Evolutionary conservation across 2,888 invertebrate genomes (phyloP).

Genomic region (Aporophyla lueneburgensis): DNA sequence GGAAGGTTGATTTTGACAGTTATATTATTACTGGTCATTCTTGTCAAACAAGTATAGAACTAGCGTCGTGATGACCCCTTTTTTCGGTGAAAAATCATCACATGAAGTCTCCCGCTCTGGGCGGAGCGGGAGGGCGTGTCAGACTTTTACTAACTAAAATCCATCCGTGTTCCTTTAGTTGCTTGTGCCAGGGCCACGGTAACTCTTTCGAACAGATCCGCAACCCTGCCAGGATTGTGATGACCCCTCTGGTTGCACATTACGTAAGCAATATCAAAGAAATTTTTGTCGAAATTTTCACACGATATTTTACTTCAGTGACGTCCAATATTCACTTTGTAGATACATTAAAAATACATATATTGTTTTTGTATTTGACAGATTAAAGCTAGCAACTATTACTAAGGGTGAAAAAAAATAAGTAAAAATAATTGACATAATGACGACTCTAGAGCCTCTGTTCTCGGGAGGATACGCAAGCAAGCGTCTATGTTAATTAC

Average conservation of each 20-base stretch:
- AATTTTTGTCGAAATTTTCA: neutral
- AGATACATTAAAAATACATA: neutral
- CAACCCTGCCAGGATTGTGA: no score
- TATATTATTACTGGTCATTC: neutral
- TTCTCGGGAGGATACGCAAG: constrained; percentile 81
- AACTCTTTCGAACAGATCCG: no score
- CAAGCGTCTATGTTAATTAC: constrained; percentile 86
- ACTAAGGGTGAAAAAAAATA: neutral
- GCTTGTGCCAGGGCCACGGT: no score
- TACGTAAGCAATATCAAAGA: neutral
- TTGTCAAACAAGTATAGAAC: neutral
- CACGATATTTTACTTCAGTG: neutral
- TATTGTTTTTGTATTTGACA: neutral
- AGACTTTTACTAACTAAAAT: no score
- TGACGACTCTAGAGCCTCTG: constrained; percentile 72
- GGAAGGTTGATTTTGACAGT: neutral
- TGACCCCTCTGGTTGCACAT: no score
- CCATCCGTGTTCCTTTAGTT: no score
- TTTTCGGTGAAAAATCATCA: no score
- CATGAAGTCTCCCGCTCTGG: no score
- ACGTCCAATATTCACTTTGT: neutral
- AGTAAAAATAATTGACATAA: neutral
- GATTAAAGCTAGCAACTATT: neutral
- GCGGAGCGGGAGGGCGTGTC: no score
- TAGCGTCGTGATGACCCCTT: no score